These are phyloP conservation scores for Corticium candelabrum DNA, from an alignment of 37 sponge, comb jelly and placozoan genomes.

Conservation along the genomic window DNA sequence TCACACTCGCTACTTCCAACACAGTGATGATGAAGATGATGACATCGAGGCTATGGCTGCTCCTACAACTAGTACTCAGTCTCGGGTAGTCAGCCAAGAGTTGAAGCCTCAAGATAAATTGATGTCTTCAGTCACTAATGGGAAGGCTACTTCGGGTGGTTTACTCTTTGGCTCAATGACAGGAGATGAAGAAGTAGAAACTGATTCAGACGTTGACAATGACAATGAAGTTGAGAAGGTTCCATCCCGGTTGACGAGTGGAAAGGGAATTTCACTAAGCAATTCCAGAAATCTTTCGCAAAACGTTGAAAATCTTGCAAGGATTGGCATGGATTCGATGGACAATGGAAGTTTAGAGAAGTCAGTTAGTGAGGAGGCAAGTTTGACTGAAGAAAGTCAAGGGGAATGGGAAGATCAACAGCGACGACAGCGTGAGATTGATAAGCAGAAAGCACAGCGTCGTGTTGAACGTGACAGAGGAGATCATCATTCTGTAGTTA, in stretches of 20 bases:
- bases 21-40: not conserved
- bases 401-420: not conserved
- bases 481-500: too few species aligned
- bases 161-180: not conserved
- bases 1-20: too few species aligned
- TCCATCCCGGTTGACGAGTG: too few species aligned
- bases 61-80: not conserved
- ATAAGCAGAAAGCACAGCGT: not conserved
- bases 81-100: not conserved
- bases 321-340: not conserved
- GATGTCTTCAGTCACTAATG: not conserved
- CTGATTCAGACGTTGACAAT: not conserved
- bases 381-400: not conserved
- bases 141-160: not conserved
- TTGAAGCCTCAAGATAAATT: not conserved
- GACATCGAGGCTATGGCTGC: not conserved
- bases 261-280: too few species aligned
- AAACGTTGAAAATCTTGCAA: not conserved
- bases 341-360: not conserved
- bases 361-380: not conserved
- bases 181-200: not conserved
- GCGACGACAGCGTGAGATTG: not conserved
- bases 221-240: not conserved
- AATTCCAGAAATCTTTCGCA: too few species aligned
- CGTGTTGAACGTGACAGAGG: too few species aligned